Evolutionary conservation across 64 coral and sea anemone genomes (phyloP).

Genomic region (Porites australiensis): DNA sequence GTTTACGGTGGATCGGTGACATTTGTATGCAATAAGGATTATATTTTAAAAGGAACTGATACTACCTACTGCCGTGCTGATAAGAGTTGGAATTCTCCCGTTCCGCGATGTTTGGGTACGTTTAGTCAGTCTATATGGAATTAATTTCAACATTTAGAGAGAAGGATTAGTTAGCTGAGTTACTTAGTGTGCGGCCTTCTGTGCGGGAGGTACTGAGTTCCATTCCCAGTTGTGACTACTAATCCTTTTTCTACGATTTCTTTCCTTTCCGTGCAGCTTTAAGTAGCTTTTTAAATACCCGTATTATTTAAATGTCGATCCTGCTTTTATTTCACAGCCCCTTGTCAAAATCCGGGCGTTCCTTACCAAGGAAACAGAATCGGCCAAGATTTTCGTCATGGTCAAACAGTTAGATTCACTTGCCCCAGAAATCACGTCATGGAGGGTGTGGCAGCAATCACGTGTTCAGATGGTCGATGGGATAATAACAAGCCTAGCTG

Average conservation of each 20-base stretch:
- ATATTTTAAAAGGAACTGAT: conserved; percentile 2
- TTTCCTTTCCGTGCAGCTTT: background rate
- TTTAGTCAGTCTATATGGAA: too few relatives aligned
- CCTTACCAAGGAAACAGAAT: background rate
- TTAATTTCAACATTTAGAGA: too few relatives aligned
- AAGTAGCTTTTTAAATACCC: background rate
- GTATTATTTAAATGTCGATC: background rate
- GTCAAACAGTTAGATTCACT: too few relatives aligned
- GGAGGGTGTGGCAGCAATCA: too few relatives aligned
- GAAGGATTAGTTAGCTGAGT: too few relatives aligned
- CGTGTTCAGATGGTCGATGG: too few relatives aligned
- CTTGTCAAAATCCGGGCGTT: conserved; percentile 36
- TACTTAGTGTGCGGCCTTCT: too few relatives aligned
- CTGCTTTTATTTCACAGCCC: background rate
- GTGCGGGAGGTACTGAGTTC: too few relatives aligned
- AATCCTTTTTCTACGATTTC: background rate
- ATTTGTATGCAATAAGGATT: conserved; percentile 51
- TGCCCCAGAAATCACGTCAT: too few relatives aligned
- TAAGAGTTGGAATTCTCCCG: background rate
- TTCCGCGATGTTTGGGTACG: conserved; percentile 12
- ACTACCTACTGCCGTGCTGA: conserved; percentile 25
- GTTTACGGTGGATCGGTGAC: conserved; percentile 36
- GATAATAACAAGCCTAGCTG: conserved; percentile 16
- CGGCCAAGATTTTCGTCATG: conserved; percentile 7
- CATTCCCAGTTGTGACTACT: too few relatives aligned